A percentile compares a stretch with the other conserved stretches of the same genome.
Evolutionary conservation across 2,113 vertebrate genomes (phyloP).

Genomic region (Hipposideros armiger): DNA sequence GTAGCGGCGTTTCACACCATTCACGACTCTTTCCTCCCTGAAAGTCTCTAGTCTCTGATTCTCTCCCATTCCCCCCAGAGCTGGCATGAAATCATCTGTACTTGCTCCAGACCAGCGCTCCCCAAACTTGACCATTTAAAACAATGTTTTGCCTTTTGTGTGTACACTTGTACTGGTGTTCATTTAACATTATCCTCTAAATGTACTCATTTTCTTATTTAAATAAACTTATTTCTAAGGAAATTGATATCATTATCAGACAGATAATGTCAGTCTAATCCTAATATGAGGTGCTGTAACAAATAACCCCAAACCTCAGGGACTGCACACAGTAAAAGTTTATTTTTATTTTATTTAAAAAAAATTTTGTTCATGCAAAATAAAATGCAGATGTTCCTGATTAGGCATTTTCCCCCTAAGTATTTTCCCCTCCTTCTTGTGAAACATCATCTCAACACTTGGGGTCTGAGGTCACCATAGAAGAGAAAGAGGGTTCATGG

Average conservation of each 20-base stretch:
- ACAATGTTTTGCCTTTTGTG: rapidly evolving
- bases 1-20: not conserved
- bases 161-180: not conserved
- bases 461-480: not conserved
- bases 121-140: not conserved
- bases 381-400: not conserved
- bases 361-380: not conserved
- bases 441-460: not conserved
- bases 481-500: not conserved
- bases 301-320: not conserved
- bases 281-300: not conserved
- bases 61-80: not conserved
- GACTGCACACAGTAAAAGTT: not conserved
- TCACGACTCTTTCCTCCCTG: not conserved
- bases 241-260: not conserved
- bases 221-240: not conserved
- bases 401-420: not conserved
- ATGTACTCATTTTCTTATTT: not conserved
- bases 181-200: not conserved
- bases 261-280: not conserved
- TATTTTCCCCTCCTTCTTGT: not conserved
- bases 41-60: not conserved
- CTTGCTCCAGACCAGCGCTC: not conserved
- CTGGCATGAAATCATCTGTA: not conserved
- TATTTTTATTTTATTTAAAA: not conserved